These are phyloP conservation scores for Steinernema khuongi DNA, from an alignment of 1,140 invertebrate species.

Conservation along the genomic window DNA sequence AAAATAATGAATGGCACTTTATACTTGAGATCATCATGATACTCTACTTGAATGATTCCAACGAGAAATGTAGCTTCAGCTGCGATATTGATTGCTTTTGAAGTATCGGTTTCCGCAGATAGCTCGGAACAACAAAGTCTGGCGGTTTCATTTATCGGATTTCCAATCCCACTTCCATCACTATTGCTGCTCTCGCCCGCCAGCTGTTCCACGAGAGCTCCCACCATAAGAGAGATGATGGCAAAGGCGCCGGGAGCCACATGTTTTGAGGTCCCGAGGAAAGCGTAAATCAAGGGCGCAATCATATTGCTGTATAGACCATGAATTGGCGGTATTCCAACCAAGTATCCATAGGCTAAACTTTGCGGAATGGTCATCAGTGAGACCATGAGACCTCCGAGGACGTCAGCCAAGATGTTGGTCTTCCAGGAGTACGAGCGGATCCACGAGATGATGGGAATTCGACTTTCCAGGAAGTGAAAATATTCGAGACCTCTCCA, in stretches of 20 bases:
- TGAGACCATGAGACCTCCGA: conserved; percentile 60
- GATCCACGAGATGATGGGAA: conserved; percentile 30
- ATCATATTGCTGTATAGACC: conserved; percentile 62
- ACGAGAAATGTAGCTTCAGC: conserved; percentile 32
- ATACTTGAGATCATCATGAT: conserved; percentile 15
- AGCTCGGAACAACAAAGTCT: neutral
- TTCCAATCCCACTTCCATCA: conserved; percentile 14
- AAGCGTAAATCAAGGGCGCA: conserved; percentile 61
- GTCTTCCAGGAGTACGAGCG: conserved; percentile 59
- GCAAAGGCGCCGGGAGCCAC: conserved; percentile 60
- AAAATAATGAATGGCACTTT: conserved; percentile 25
- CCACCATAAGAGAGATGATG: conserved; percentile 61
- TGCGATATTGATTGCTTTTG: conserved; percentile 21
- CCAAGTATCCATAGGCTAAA: conserved; percentile 60
- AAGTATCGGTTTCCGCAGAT: neutral
- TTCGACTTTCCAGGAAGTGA: conserved; percentile 11
- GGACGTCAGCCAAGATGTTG: conserved; percentile 56
- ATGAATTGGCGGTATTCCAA: conserved; percentile 60
- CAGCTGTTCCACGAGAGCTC: conserved; percentile 55
- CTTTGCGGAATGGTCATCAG: conserved; percentile 61
- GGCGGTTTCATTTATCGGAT: conserved; percentile 6
- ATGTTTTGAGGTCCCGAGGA: conserved; percentile 61
- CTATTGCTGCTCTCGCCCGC: neutral
- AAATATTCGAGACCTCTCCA: conserved; percentile 30
- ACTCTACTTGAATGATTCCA: conserved; percentile 33